Conservation (phyloP, 2,113 vertebrate genomes). For the Stomatorhinus ivindoensis region DNA sequence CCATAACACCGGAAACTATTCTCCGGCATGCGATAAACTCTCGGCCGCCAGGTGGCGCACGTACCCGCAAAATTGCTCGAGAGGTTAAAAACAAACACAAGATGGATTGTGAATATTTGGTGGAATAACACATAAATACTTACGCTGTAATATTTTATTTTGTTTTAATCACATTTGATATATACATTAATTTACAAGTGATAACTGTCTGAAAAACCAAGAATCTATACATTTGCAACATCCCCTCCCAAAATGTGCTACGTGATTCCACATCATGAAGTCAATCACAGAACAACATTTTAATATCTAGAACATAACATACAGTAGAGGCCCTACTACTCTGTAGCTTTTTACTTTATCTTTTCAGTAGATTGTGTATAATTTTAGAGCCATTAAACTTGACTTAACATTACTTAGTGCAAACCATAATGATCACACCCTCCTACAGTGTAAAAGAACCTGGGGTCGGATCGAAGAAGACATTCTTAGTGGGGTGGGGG, state of each 20-base stretch:
- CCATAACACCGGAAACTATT: conserved; percentile 71
- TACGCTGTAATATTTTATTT: conserved; percentile 17
- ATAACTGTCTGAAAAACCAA: background rate
- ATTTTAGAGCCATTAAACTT: background rate
- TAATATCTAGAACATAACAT: conserved; percentile 12
- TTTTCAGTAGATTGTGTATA: background rate
- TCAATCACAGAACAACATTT: conserved; percentile 1
- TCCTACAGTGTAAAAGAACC: background rate
- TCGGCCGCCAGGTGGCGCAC: conserved; percentile 38
- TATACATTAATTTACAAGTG: conserved; percentile 26
- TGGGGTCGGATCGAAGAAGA: background rate
- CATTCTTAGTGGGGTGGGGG: background rate
- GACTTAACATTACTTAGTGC: conserved; percentile 34
- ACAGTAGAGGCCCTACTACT: conserved; percentile 4
- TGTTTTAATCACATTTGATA: conserved; percentile 15
- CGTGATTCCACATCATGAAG: background rate
- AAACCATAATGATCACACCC: conserved; percentile 15
- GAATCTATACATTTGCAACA: background rate
- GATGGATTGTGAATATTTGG: background rate
- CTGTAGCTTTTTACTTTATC: background rate
- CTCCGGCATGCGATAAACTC: conserved; percentile 17
- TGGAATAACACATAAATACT: background rate
- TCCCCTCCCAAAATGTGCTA: background rate
- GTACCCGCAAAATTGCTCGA: background rate
- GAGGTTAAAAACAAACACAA: background rate